Evolutionary conservation across 2,797 vertebrate species (phyloP).

Genomic region (Peromyscus attwateri): DNA sequence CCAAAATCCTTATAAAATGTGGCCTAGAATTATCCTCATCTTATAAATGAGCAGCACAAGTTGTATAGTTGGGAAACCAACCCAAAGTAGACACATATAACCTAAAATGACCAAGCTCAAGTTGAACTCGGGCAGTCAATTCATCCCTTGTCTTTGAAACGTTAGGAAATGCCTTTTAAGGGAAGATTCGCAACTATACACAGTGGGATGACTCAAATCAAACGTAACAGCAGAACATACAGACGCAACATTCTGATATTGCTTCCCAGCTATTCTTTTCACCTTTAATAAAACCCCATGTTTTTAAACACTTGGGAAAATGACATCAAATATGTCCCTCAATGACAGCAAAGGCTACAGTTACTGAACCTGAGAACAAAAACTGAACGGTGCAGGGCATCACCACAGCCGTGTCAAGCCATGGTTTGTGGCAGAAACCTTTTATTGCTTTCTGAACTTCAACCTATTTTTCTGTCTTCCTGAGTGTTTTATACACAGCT

Average conservation of each 20-base stretch:
- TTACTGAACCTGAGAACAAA: not conserved
- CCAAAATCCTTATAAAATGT: not conserved
- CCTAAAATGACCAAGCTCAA: not conserved
- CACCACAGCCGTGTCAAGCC: not conserved
- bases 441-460: conserved; percentile 69
- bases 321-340: not conserved
- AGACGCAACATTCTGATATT: conserved; percentile 18
- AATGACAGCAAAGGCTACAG: not conserved
- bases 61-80: not conserved
- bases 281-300: conserved; percentile 46
- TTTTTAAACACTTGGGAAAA: conserved; percentile 57
- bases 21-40: not conserved
- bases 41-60: not conserved
- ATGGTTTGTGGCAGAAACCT: conserved; percentile 43
- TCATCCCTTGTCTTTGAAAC: not conserved
- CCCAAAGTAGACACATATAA: not conserved
- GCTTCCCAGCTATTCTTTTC: not conserved
- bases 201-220: not conserved
- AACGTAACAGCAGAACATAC: not conserved
- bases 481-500: conserved; percentile 69
- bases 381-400: not conserved
- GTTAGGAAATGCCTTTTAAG: not conserved
- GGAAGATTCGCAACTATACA: not conserved
- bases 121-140: not conserved
- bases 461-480: conserved; percentile 65